Evolutionary conservation across 2,888 invertebrate species (phyloP).

Genomic region (Dermolepida albohirtum): DNA sequence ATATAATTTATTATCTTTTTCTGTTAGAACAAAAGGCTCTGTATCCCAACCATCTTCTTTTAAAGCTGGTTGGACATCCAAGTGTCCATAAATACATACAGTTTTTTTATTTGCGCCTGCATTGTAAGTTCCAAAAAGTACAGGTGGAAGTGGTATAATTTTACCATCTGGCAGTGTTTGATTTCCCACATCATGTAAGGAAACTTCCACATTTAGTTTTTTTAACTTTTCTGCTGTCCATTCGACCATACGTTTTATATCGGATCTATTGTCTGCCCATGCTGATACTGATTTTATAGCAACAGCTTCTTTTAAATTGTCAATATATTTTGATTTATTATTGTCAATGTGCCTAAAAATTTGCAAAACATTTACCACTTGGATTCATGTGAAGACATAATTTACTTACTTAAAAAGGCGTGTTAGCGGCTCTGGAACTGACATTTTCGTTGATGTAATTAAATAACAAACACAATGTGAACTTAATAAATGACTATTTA

Average conservation of each 20-base stretch:
- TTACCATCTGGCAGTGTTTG: constrained; percentile 79
- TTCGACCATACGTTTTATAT: constrained; percentile 86
- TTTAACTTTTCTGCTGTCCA: constrained; percentile 81
- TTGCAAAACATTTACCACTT: no score
- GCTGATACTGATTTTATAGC: constrained; percentile 96
- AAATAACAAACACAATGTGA: neutral
- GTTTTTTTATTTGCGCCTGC: constrained; percentile 90
- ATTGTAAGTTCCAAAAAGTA: constrained; percentile 83
- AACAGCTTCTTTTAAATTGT: constrained; percentile 85
- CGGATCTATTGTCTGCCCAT: constrained; percentile 83
- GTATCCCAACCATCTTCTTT: constrained; percentile 95
- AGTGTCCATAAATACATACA: constrained; percentile 94
- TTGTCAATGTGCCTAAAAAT: constrained; percentile 79
- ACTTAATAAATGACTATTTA: neutral
- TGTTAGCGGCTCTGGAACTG: constrained; percentile 10
- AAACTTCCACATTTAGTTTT: constrained; percentile 77
- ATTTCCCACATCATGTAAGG: constrained; percentile 81
- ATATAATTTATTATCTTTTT: constrained; percentile 88
- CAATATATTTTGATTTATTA: constrained; percentile 81
- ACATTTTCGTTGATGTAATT: constrained; percentile 3
- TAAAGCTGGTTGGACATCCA: constrained; percentile 97
- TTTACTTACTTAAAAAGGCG: constrained; percentile 23
- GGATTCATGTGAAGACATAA: neutral
- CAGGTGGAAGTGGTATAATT: constrained; percentile 85
- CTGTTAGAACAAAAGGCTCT: constrained; percentile 92